Percentiles rank a stretch among this genome's conserved stretches.
phyloP scores from a whole-genome alignment of 2,797 vertebrate species.

The Tokudaia tokunoshimensis region DNA sequence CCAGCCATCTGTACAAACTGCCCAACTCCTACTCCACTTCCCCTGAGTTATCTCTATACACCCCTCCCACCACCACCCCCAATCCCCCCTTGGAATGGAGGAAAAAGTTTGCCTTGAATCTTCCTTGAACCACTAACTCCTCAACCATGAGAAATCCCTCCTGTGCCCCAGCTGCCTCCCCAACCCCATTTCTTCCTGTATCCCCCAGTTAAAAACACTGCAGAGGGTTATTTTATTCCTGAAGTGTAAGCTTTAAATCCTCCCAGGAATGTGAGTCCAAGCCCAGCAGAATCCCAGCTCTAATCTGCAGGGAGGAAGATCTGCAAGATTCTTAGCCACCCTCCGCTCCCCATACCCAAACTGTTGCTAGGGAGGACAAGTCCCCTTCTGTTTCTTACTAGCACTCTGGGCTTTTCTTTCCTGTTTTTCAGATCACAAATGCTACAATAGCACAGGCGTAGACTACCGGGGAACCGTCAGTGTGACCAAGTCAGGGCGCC shows the following conservation, averaged over 20 bases:
- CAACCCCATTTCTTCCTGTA: conserved; percentile 70
- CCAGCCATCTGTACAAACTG: neutral
- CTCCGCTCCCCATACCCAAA: neutral
- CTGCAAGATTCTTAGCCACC: neutral
- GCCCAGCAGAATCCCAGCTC: neutral
- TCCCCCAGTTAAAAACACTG: conserved; percentile 72
- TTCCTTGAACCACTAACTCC: neutral
- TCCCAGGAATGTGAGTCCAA: conserved; percentile 76
- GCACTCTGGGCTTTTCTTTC: neutral
- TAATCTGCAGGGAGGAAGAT: neutral
- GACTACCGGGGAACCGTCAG: conserved; percentile 97
- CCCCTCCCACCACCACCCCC: neutral
- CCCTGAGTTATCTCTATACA: neutral
- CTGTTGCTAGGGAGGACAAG: neutral
- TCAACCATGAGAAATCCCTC: neutral
- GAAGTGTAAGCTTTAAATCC: conserved; percentile 82
- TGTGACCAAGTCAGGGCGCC: conserved; percentile 94
- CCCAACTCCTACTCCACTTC: neutral
- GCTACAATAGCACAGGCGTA: conserved; percentile 95
- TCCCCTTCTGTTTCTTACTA: conserved; percentile 19
- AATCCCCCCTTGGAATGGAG: neutral
- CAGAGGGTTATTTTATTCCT: conserved; percentile 76
- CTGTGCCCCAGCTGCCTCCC: conserved; percentile 52
- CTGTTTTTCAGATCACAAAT: conserved; percentile 94
- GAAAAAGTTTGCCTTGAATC: conserved; percentile 20